Base-by-base conservation (phyloP, 2,888 invertebrate species). In the Labia minor region DNA sequence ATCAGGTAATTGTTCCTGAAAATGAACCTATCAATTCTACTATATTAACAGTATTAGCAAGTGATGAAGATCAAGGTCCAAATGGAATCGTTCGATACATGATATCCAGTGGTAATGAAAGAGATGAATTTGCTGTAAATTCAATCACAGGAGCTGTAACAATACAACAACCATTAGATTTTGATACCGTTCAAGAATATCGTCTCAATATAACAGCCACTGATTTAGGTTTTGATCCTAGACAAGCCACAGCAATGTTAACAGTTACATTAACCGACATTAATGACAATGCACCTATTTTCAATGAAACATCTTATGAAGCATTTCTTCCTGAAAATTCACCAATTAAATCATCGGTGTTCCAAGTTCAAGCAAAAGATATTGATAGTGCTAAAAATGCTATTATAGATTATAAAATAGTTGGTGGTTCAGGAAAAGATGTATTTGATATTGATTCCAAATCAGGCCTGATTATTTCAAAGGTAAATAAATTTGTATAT, bases 1-100 rank as follows among this genome's bases (percentile, higher is more conserved):
- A 94, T 76, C 90, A 93, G 80, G 93, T 92, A 0, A 89, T 92
- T 69, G 90, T 96, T 1, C 90, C 92, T 0, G 95, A 96, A 81
- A 94, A 93, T 77, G 92, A 92, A 75, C 89, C 90, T 0, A 79
- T 92, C 0, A 92, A 92, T 1, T 88, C 92, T 0, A 87, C 89
- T 0, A 92, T 96, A 71, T 78, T 93, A 1, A 91, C 89, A 0
- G 87, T 96, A 0, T 86, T 83, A 70, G 95, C 95, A 1, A 85
- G 86, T 0, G 96, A 96, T 76, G 83, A 83, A 68, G 96, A 96
- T 74, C 82, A 82, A 71, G 95, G 95, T 0, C 91, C 94, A 0
- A 96, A 96, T 76, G 95, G 95, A 3, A 87, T 92, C 80, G 82
- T 96, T 0, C 79, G 88, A 10, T 96, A 94, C 76, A 81, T 85